A percentile compares a stretch with the other conserved stretches of the same genome.
Evolutionary conservation across 2,113 vertebrate species (phyloP).

Genomic region (Ariopsis seemanni): DNA sequence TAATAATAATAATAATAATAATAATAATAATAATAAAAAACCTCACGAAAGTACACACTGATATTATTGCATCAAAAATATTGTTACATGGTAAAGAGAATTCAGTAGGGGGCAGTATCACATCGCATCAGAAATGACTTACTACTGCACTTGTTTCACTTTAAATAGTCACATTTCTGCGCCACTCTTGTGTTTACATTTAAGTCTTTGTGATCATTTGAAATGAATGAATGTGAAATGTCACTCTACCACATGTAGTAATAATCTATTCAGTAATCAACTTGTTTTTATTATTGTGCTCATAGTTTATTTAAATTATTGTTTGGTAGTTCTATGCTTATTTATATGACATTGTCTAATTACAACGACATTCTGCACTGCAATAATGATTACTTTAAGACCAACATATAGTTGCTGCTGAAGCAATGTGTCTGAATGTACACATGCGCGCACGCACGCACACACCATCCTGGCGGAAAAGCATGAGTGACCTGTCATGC

Average conservation of each 20-base stretch:
- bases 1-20: background rate
- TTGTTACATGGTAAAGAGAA: background rate
- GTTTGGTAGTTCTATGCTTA: background rate
- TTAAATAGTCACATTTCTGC: background rate
- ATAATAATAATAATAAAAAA: constrained; percentile 5
- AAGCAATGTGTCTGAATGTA: background rate
- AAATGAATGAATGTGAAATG: background rate
- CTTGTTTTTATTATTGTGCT: background rate
- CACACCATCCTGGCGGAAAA: constrained; percentile 49
- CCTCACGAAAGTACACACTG: background rate
- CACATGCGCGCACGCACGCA: constrained; percentile 9
- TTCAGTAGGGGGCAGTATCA: constrained; percentile 53
- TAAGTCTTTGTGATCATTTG: background rate
- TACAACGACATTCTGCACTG: background rate
- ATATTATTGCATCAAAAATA: background rate
- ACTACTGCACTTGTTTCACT: background rate
- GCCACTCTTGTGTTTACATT: background rate
- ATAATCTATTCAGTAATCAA: constrained; percentile 4
- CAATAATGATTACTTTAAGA: constrained; percentile 1
- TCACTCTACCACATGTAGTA: background rate
- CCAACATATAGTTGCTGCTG: constrained; percentile 4
- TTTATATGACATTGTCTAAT: background rate
- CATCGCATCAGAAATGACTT: background rate
- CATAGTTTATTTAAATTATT: background rate
- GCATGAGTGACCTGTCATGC: constrained; percentile 68